Base-by-base conservation (phyloP, 2,797 vertebrate species). In the Tamandua tetradactyla region DNA sequence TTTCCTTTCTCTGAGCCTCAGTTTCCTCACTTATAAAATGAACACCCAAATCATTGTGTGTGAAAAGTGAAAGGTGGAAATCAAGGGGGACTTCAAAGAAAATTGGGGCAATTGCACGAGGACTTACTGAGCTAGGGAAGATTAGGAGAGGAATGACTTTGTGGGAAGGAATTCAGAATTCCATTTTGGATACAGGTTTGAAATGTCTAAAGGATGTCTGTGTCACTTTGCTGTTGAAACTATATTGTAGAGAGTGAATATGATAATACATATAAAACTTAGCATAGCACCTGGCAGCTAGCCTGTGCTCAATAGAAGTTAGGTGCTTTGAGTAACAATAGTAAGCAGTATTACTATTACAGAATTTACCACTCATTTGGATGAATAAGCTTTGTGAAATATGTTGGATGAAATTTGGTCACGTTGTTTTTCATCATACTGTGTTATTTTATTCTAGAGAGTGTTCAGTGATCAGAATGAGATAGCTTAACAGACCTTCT, bases 391-490 rank as follows among this genome's bases (percentile, higher is more conserved):
- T 79, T 82, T 86, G 74, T 85, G 62, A 95, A 74, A 75, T 85
- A 32, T 1, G 1, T 47, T 62, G 7, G 11, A 2, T 89, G 72
- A 83, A 83, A 40, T 69, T 68, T 68, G 49, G 40, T 87, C 42
- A 40, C 69, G 7, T 83, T 61, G 40, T 40, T 57, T 68, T 49
- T 44, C 3, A 61, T 44, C 82, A 47, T 64, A 18, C 25, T 61
- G 68, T 86, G 25, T 93, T 92, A 59, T 93, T 90, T 72, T 61
- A 66, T 93, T 82, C 78, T 94, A 37, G 75, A 88, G 76, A 52
- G 15, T 49, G 52, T 81, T 88, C 64, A 84, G 75, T 49, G 47
- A 74, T 75, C 87, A 84, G 90, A 92, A 86, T 57, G 59, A 93
- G 75, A 88, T 11, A 11, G 82, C 49, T 59, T 30, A 47, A 52